phyloP scores from a whole-genome alignment of 2,113 vertebrate species.

The Oreochromis aureus region DNA sequence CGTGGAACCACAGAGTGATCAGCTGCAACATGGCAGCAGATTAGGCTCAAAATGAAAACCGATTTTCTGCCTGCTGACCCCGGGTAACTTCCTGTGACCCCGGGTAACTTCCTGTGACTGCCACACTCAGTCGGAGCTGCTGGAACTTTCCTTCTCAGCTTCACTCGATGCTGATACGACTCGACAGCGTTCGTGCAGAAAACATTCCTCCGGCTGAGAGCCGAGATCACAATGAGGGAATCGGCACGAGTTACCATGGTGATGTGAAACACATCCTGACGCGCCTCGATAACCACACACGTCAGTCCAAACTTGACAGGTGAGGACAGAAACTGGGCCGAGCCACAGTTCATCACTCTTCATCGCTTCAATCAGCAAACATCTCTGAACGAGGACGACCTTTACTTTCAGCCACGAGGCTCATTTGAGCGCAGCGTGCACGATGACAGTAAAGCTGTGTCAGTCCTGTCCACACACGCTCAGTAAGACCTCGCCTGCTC shows the following conservation, averaged over 20 bases:
- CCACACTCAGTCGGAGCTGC: no score
- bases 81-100: neutral
- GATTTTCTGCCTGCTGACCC: no score
- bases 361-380: no score
- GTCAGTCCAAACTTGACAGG: neutral
- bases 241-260: neutral
- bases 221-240: rapidly evolving
- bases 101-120: neutral
- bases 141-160: no score
- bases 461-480: neutral
- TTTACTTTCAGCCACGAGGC: neutral
- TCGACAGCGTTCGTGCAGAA: no score
- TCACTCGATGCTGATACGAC: no score
- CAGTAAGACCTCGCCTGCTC: neutral
- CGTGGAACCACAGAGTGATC: neutral
- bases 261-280: neutral
- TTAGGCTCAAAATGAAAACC: neutral
- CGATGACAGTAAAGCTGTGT: neutral
- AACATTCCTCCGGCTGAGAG: no score
- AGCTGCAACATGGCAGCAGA: neutral
- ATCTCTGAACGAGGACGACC: neutral
- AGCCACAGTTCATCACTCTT: neutral
- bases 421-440: neutral
- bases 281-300: rapidly evolving
- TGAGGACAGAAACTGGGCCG: neutral